Conservation (phyloP, 2,888 invertebrate genomes). For the Actias luna region DNA sequence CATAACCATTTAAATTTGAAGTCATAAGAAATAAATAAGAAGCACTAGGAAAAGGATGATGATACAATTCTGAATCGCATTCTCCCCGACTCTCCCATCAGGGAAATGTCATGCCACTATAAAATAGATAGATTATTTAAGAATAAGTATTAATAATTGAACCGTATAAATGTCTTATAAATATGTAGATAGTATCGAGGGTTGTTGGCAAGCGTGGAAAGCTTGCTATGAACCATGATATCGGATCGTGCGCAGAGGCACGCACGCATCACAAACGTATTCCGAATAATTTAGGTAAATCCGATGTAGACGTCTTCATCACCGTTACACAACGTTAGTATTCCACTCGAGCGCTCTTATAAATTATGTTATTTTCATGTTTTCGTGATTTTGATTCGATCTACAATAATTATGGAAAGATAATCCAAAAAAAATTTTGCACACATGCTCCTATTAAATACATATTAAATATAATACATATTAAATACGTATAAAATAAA, state of each 20-base stretch:
- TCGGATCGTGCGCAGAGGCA: constrained; percentile 47
- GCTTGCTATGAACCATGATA: constrained; percentile 26
- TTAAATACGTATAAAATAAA: neutral
- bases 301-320: constrained; percentile 59
- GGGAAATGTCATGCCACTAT: neutral
- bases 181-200: constrained; percentile 5
- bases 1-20: no score
- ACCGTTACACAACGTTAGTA: constrained; percentile 70
- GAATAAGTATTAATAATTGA: neutral
- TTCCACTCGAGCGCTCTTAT: constrained; percentile 54
- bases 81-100: neutral
- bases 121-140: neutral
- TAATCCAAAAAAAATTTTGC: constrained; percentile 42
- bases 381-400: constrained; percentile 58
- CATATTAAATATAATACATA: neutral
- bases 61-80: neutral
- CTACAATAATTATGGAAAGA: constrained; percentile 40
- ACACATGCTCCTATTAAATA: constrained; percentile 27
- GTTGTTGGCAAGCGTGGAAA: neutral
- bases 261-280: constrained; percentile 61
- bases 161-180: neutral
- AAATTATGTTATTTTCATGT: constrained; percentile 70
- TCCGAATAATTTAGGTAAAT: constrained; percentile 76
- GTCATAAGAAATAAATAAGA: neutral
- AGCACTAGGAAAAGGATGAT: neutral